Base-by-base conservation (phyloP, 2,888 invertebrate species). In the Dryomyza anilis region DNA sequence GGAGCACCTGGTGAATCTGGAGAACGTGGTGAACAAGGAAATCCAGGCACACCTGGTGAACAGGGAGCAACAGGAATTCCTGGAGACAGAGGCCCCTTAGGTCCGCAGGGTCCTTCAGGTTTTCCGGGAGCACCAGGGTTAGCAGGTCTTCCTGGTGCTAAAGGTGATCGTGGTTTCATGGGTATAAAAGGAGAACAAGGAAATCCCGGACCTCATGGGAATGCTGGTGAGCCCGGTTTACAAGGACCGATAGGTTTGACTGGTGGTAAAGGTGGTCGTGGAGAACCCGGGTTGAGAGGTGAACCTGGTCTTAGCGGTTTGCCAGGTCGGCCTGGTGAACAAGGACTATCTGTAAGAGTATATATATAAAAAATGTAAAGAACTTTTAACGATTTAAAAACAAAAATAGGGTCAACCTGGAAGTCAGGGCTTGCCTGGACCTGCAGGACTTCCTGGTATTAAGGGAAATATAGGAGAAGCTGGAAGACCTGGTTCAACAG, bases 1-100 rank as follows among this genome's bases (percentile, higher is more conserved):
- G 94, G 94, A 2, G 89, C 91, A 1, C 91, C 91, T 0, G 94
- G 94, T 16, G 93, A 93, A 81, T 89, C 91, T 52, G 93, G 91
- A 0, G 92, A 93, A 80, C 85, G 92, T 74, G 93, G 93, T 21
- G 92, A 92, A 74, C 86, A 89, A 0, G 93, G 93, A 3, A 83
- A 87, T 5, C 88, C 91, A 0, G 94, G 94, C 1, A 81, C 86
- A 1, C 86, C 89, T 6, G 91, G 91, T 36, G 91, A 91, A 74
- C 78, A 86, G 14, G 93, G 93, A 1, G 89, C 92, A n/a, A 82
- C 87, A 1, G 94, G 94, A 1, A 86, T 86, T 1, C 86, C 89
- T 2, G 94, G 93, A 39, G 92, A 93, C 72, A 83, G 92, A 66
- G 94, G 94, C 1, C 85, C 87, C 21, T 85, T 87, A 27, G 94